Evolutionary conservation across 2,797 vertebrate genomes (phyloP), one percentile per base, ranked within the genome.

Genomic region (Uromys caudimaculatus): DNA sequence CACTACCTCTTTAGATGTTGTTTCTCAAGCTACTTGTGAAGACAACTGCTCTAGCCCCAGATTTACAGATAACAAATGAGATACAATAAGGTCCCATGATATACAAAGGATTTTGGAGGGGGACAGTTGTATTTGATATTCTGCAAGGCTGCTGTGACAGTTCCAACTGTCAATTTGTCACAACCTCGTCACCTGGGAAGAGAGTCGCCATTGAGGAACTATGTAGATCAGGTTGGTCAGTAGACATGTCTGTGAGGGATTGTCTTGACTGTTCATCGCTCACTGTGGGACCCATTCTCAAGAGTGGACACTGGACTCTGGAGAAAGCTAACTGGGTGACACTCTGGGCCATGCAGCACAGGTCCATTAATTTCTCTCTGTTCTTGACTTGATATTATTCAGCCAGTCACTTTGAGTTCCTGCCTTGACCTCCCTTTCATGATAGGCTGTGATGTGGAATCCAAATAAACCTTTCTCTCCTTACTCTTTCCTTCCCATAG

Each of bases 61-160:
- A 73, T 50, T 93, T 71, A 94, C 11, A 89, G 23, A 41, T 29
- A 29, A 87, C 91, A 24, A 79, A 94, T 21, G 8, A 91, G 75
- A 90, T 13, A 19, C 41, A 85, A 54, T 77, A 93, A 82, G 17
- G 93, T 90, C 54, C 44, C 32, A 8, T 10, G 81, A 52, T 3
- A 14, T 35, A 27, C 27, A 60, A 89, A 86, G n/a, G n/a, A 67
- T 62, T 73, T 47, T 44, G 44, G n/a, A 29, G 23, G 24, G 2
- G 24, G 4, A 24, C n/a, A n/a, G 77, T 52, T 41, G 9, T 24
- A 44, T 79, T 85, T 75, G 62, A 44, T 24, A 41, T 27, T 60
- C 83, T 10, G 27, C 16, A 13, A 32, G 44, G 11, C 52, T 50
- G 44, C 83, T 13, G 24, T 56, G 24, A 38, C 23, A 32, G 50